These are phyloP conservation scores for Hippoglossus stenolepis DNA, from an alignment of 2,113 vertebrate genomes.

Conservation along the genomic window DNA sequence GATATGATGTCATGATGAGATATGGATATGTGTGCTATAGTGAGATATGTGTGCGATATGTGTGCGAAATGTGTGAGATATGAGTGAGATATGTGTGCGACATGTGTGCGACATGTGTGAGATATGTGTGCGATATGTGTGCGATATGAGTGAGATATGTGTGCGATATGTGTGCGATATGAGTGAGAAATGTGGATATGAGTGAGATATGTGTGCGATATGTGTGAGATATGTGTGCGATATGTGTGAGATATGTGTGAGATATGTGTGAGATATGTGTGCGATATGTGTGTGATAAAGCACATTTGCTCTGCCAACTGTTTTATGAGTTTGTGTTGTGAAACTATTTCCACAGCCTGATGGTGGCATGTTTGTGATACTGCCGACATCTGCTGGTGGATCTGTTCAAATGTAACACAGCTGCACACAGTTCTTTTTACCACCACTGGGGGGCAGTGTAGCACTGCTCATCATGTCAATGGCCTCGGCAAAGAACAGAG, in stretches of 20 bases:
- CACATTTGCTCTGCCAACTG: not conserved
- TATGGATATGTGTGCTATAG: no score
- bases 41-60: no score
- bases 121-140: not conserved
- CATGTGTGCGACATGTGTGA: not conserved
- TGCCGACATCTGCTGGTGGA: slow-evolving; percentile 41
- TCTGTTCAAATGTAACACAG: not conserved
- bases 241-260: not conserved
- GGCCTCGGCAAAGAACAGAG: not conserved
- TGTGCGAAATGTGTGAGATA: no score
- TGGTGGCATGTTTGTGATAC: not conserved
- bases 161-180: not conserved
- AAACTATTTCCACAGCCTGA: not conserved
- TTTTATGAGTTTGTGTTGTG: not conserved
- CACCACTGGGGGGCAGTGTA: slow-evolving; percentile 56
- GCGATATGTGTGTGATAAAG: no score
- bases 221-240: not conserved
- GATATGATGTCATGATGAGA: no score
- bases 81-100: no score
- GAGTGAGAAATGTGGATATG: not conserved
- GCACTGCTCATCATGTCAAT: not conserved
- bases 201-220: not conserved
- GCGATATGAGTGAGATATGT: not conserved
- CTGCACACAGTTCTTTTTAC: slow-evolving; percentile 10
- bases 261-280: not conserved